These are phyloP conservation scores for Nyctereutes procyonoides DNA, from an alignment of 2,113 vertebrate species.

Conservation along the genomic window DNA sequence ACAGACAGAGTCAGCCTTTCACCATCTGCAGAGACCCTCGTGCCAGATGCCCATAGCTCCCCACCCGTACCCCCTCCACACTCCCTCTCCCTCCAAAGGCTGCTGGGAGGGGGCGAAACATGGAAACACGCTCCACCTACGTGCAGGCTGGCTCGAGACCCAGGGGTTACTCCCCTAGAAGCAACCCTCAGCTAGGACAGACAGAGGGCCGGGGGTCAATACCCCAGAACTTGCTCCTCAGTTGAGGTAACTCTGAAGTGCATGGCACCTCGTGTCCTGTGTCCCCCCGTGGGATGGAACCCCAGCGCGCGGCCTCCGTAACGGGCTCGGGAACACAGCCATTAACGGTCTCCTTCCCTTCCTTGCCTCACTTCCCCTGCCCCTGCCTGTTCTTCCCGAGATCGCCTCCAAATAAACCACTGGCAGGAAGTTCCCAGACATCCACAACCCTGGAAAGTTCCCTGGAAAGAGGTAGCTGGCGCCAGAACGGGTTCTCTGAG, in stretches of 20 bases:
- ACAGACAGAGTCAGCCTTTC: not conserved
- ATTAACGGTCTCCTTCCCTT: no score
- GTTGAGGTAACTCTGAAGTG: not conserved
- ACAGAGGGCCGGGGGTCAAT: fast-evolving
- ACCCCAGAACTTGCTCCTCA: not conserved
- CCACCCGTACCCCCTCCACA: not conserved
- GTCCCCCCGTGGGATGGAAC: fast-evolving
- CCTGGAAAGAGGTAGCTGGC: not conserved
- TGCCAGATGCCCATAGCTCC: not conserved
- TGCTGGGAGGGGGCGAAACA: not conserved
- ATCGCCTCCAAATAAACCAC: not conserved
- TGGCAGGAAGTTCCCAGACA: not conserved
- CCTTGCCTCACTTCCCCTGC: not conserved
- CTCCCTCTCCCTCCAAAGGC: not conserved
- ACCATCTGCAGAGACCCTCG: not conserved
- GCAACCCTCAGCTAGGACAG: not conserved
- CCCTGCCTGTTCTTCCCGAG: not conserved
- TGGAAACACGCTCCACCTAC: not conserved
- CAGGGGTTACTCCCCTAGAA: not conserved
- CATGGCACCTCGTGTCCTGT: not conserved
- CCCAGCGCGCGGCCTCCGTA: fast-evolving
- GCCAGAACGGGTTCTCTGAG: not conserved
- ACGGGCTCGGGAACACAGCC: fast-evolving
- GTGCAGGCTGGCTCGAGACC: no score
- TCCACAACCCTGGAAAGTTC: not conserved